Conservation (phyloP, 2,797 vertebrate genomes). For the Acropternis orthonyx region DNA sequence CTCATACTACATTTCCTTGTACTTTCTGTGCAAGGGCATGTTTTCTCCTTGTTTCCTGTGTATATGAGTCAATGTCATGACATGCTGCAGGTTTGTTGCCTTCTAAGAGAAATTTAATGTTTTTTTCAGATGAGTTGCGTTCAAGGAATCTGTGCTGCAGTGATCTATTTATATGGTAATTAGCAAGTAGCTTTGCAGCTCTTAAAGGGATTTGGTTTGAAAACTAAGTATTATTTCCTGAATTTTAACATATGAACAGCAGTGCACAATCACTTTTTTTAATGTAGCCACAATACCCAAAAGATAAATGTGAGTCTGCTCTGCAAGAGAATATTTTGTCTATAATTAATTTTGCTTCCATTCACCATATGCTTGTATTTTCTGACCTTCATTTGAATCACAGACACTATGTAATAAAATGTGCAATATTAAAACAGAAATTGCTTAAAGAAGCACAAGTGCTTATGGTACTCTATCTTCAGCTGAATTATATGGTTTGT, state of each 20-base stretch:
- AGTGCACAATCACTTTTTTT: background rate
- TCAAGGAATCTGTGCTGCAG: conserved; percentile 10
- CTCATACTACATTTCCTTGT: background rate
- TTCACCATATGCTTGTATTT: conserved; percentile 53
- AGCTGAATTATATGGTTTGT: background rate
- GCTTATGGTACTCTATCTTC: background rate
- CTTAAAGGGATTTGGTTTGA: conserved; percentile 68
- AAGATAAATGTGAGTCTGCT: conserved; percentile 59
- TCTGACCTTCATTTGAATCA: conserved; percentile 56
- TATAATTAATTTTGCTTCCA: conserved; percentile 65
- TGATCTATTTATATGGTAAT: conserved; percentile 71
- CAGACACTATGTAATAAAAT: conserved; percentile 19
- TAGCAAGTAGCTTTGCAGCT: conserved; percentile 62
- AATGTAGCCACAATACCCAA: conserved; percentile 29
- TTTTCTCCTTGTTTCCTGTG: background rate
- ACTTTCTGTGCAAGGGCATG: background rate
- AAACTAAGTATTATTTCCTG: conserved; percentile 48
- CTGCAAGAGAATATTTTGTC: background rate
- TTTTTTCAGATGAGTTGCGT: background rate
- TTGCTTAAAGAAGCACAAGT: background rate
- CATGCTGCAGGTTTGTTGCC: background rate
- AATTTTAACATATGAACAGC: conserved; percentile 57
- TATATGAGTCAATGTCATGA: background rate
- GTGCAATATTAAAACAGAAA: background rate
- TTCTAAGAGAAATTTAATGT: background rate